Evolutionary conservation across 2,888 invertebrate genomes (phyloP).

Genomic region (Polylopha cassiicola): DNA sequence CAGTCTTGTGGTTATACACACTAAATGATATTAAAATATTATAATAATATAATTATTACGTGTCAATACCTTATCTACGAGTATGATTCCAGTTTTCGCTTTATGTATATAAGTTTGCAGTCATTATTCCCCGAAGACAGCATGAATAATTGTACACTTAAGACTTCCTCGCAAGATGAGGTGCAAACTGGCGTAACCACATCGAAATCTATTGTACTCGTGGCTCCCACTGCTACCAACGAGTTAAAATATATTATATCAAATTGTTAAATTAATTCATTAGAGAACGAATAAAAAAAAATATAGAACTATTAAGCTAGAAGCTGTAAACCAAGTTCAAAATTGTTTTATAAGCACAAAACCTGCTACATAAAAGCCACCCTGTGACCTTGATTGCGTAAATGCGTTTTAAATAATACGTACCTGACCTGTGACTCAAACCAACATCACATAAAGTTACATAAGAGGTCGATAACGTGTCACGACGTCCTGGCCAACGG

Average conservation of each 20-base stretch:
- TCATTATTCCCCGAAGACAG: slow-evolving; percentile 23
- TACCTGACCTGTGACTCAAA: no score
- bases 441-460: slow-evolving; percentile 21
- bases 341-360: no score
- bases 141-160: slow-evolving; percentile 19
- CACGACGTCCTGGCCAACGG: slow-evolving; percentile 27
- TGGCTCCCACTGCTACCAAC: slow-evolving; percentile 1
- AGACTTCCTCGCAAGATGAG: slow-evolving; percentile 11
- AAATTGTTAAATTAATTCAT: not conserved
- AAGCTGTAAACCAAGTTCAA: slow-evolving; percentile 6
- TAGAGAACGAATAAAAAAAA: not conserved
- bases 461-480: slow-evolving; percentile 37
- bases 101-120: slow-evolving; percentile 34
- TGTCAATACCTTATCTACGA: slow-evolving; percentile 26
- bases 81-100: slow-evolving; percentile 7
- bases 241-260: not conserved
- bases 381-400: no score
- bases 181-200: slow-evolving; percentile 14
- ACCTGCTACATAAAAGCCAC: no score
- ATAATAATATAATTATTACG: no score
- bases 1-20: no score
- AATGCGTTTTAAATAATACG: no score
- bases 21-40: no score
- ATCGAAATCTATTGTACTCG: slow-evolving; percentile 16
- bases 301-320: not conserved